phyloP scores from a whole-genome alignment of 2,888 invertebrate species.

The Tanypteryx hageni region DNA sequence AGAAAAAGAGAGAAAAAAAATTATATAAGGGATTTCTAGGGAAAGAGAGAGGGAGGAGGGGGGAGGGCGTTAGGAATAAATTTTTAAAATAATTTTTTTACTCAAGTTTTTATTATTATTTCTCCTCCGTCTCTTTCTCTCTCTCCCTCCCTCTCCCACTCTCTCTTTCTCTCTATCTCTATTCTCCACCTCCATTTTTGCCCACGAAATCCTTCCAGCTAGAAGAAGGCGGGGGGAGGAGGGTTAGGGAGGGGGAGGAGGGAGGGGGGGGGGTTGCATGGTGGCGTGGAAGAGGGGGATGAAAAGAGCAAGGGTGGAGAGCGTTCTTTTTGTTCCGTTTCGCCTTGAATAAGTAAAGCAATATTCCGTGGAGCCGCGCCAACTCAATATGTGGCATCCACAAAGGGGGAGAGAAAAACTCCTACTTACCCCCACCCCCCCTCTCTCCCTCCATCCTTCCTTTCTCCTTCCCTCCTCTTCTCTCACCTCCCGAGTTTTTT shows the following conservation, averaged over 20 bases:
- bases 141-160: background rate
- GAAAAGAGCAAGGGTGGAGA: background rate
- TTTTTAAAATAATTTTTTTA: conserved; percentile 10
- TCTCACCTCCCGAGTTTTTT: too few relatives aligned
- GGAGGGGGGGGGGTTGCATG: background rate
- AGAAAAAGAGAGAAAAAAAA: background rate
- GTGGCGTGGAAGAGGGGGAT: background rate
- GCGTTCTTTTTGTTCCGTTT: conserved; percentile 29
- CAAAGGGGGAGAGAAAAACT: too few relatives aligned
- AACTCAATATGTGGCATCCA: conserved; percentile 23
- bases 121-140: background rate
- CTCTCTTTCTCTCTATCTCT: background rate
- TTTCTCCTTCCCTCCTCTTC: background rate
- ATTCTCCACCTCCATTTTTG: background rate
- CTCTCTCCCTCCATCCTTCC: background rate
- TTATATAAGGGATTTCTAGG: background rate
- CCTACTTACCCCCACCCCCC: too few relatives aligned
- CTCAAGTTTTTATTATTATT: background rate
- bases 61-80: background rate
- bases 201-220: background rate
- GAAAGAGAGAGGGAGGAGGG: background rate
- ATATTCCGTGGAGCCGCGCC: conserved; percentile 29
- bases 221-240: background rate
- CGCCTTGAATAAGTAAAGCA: conserved; percentile 32
- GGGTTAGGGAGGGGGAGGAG: background rate